A percentile compares a stretch with the other conserved stretches of the same genome.
phyloP scores from a whole-genome alignment of 2,113 vertebrate genomes.

The Chloropsis hardwickii region DNA sequence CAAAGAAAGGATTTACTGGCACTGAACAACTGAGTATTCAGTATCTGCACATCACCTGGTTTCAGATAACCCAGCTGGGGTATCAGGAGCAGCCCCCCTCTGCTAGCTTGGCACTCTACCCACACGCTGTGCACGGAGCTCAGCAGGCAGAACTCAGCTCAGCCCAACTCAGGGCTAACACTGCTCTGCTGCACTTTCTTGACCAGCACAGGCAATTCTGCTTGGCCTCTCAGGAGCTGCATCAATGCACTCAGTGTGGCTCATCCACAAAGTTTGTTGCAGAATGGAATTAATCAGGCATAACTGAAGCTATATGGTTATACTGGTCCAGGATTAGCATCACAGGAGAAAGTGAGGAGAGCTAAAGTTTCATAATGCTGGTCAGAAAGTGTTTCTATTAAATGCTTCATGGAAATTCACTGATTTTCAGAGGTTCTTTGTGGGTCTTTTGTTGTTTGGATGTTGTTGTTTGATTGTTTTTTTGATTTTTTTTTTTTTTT shows the following conservation, averaged over 20 bases:
- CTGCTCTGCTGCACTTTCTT: neutral
- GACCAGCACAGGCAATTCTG: neutral
- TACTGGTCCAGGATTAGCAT: neutral
- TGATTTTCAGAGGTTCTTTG: neutral
- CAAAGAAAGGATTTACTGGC: neutral
- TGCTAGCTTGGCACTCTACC: neutral
- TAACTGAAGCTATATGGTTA: neutral
- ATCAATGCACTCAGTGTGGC: fast-evolving
- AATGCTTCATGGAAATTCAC: neutral
- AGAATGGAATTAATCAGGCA: neutral
- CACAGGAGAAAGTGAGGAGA: neutral
- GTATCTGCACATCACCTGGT: neutral
- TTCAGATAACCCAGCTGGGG: neutral
- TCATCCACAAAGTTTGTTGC: neutral
- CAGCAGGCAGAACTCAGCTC: neutral
- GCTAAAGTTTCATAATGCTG: neutral
- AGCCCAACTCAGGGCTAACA: neutral
- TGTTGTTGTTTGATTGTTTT: neutral
- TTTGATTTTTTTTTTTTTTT: neutral
- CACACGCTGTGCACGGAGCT: fast-evolving
- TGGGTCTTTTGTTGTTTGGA: fast-evolving
- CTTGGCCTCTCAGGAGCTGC: neutral
- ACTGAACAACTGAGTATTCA: neutral
- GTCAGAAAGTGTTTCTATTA: neutral
- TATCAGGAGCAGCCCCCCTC: neutral